Evolutionary conservation across 2,113 vertebrate genomes (phyloP).

Genomic region (Bubalus kerabau): DNA sequence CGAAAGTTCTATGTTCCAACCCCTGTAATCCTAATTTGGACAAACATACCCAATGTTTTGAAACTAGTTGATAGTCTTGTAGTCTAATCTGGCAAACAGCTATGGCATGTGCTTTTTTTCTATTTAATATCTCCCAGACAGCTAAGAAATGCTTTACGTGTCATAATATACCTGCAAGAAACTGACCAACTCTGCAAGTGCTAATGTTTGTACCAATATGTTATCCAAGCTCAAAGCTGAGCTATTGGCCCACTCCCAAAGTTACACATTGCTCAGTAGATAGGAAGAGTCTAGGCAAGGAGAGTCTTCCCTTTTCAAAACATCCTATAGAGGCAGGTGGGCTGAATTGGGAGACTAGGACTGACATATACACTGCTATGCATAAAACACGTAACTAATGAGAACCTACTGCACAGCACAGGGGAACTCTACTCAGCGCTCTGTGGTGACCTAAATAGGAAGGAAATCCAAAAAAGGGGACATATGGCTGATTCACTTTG

Average conservation of each 20-base stretch:
- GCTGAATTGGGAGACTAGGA: not conserved
- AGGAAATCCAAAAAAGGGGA: not conserved
- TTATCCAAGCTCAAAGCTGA: not conserved
- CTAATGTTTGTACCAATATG: not conserved
- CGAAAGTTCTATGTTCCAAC: not conserved
- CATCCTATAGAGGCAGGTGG: not conserved
- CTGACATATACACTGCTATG: not conserved
- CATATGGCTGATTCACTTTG: not conserved
- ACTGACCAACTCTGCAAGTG: not conserved
- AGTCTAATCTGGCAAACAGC: constrained; percentile 47
- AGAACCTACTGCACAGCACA: not conserved
- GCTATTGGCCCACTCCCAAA: not conserved
- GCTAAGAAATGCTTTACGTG: constrained; percentile 13
- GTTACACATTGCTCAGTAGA: not conserved
- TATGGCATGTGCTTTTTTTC: constrained; percentile 1
- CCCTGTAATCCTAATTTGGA: constrained; percentile 43
- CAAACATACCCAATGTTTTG: constrained; percentile 41
- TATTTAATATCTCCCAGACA: constrained; percentile 34
- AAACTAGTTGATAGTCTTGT: constrained; percentile 29
- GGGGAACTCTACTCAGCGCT: not conserved
- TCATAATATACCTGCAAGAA: constrained; percentile 11
- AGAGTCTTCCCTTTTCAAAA: constrained; percentile 21
- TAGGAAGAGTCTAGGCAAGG: not conserved
- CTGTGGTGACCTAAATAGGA: not conserved
- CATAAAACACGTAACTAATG: not conserved